These are phyloP conservation scores for Trematocara unimaculatum DNA, from an alignment of 2,113 vertebrate species.

Conservation along the genomic window DNA sequence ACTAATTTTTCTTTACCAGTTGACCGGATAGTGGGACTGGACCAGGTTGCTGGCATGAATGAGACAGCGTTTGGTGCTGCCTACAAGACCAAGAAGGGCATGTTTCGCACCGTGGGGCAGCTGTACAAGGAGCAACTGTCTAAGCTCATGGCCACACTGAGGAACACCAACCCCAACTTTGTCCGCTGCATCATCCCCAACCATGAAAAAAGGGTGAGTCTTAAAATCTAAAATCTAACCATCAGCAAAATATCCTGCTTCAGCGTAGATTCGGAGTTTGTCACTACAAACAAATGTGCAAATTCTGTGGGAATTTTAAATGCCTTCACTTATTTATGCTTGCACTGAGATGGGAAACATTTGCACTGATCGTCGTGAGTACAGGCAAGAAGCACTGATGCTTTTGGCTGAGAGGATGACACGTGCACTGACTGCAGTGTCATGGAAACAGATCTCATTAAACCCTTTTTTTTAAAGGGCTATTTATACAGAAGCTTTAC, in stretches of 20 bases:
- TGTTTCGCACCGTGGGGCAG: neutral
- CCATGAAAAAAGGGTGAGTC: conserved; percentile 79
- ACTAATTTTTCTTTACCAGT: conserved; percentile 66
- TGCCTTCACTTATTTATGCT: neutral
- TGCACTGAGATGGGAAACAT: neutral
- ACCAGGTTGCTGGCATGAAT: conserved; percentile 95
- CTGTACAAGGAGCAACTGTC: neutral
- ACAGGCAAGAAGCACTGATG: neutral
- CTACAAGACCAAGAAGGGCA: neutral
- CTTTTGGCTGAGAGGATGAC: neutral
- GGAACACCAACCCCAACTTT: neutral
- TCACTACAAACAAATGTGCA: neutral
- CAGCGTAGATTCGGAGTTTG: accelerated
- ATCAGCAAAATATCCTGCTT: neutral
- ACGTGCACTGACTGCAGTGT: neutral
- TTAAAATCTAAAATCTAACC: neutral
- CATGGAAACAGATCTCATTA: neutral
- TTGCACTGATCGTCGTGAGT: neutral
- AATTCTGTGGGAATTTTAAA: neutral
- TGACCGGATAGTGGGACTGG: conserved; percentile 95
- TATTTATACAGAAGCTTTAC: neutral
- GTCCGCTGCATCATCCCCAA: neutral
- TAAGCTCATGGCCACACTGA: neutral
- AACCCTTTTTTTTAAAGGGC: neutral
- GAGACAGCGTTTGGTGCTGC: conserved; percentile 87